These are phyloP conservation scores for Nothocercus nigrocapillus DNA, from an alignment of 2,113 vertebrate species.

Conservation along the genomic window DNA sequence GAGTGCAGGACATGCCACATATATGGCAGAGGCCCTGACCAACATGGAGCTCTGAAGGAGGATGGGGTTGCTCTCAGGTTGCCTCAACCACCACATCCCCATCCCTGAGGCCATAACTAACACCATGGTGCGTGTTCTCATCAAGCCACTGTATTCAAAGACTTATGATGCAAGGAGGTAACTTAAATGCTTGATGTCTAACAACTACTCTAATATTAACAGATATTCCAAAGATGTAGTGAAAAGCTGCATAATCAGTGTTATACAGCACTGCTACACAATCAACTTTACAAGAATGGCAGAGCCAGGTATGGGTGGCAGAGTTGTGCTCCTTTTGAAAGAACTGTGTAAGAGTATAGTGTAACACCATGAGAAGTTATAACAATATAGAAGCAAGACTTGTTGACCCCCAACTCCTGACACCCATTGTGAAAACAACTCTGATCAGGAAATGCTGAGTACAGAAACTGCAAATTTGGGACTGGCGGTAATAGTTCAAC, in stretches of 20 bases:
- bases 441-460: not conserved
- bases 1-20: not conserved
- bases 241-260: not conserved
- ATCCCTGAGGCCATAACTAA: not conserved
- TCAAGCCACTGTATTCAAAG: not conserved
- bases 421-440: not conserved
- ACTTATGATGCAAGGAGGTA: not conserved
- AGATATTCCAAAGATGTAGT: not conserved
- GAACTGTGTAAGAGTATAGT: rapidly evolving
- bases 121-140: not conserved
- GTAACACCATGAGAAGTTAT: not conserved
- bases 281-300: not conserved
- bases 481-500: not conserved
- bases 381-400: not conserved
- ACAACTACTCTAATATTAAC: not conserved
- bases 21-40: not conserved
- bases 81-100: rapidly evolving
- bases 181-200: not conserved
- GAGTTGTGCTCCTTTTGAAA: not conserved
- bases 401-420: not conserved
- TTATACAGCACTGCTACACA: not conserved
- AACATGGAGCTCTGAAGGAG: not conserved
- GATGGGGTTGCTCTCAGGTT: not conserved
- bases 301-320: not conserved
- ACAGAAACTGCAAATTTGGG: not conserved